Evolutionary conservation across 2,797 vertebrate species (phyloP), one percentile per base, ranked within the genome.

Genomic region (Hipposideros larvatus): DNA sequence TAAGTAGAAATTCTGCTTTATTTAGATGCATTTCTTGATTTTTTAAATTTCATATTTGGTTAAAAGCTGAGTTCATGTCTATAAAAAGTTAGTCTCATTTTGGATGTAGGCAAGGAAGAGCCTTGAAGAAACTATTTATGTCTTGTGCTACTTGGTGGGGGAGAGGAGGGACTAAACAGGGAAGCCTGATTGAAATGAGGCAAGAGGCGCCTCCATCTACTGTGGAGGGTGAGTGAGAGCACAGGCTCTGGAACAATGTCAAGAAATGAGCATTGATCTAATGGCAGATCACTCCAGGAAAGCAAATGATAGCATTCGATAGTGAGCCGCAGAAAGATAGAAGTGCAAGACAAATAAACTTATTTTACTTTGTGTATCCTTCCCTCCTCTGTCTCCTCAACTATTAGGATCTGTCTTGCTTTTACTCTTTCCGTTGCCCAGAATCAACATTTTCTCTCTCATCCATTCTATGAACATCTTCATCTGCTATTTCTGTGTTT

Each of bases 1-100:
- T 96, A 98, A 97, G 97, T 97, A 97, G 97, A 97, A 97, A 96
- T 93, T 92, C 90, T 96, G 95, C 97, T 97, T 97, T 96, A 97
- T 97, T 97, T 98, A 97, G 96, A 97, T 82, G 89, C 96, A 94
- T 93, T 91, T 96, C 97, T 97, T 97, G 90, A 92, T 95, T 94
- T 90, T 96, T 90, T 46, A 46, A 51, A 96, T 97, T 96, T 95
- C 94, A 14, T 95, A 94, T 96, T 97, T 97, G 96, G 95, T 93
- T 96, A 91, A 97, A 97, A 97, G 96, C 96, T 98, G 96, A 97
- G 94, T 97, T 96, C 93, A 88, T 93, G 65, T 87, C 96, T 97
- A 97, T 97, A 97, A 97, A 98, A 98, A 96, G 94, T 96, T 34
- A 21, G n/a, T 96, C 95, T 97, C 66, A 70, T 96, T 97, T 96